Evolutionary conservation across 2,113 vertebrate genomes (phyloP).

Genomic region (Cyanistes caeruleus): DNA sequence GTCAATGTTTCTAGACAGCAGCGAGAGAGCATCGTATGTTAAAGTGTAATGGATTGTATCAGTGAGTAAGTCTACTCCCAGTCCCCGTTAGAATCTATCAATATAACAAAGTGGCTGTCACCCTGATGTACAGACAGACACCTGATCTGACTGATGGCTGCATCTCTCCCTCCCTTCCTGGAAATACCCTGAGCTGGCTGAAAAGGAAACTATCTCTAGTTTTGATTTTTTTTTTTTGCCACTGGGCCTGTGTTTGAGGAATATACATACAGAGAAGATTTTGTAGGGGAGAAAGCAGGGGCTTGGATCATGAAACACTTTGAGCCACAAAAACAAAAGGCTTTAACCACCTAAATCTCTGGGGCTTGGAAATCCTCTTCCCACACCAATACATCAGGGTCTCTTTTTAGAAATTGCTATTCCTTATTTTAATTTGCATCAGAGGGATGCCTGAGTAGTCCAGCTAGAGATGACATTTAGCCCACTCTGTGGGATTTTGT

Average conservation of each 20-base stretch:
- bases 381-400: not conserved
- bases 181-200: not conserved
- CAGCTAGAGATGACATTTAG: not conserved
- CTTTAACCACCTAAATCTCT: not conserved
- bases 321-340: not conserved
- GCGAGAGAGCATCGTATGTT: not conserved
- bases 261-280: not conserved
- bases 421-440: not conserved
- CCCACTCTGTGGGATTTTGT: not conserved
- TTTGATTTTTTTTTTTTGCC: not conserved
- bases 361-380: not conserved
- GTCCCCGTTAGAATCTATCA: slow-evolving; percentile 17
- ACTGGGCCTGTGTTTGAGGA: not conserved
- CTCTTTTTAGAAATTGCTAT: not conserved
- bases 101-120: slow-evolving; percentile 11
- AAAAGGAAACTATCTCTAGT: not conserved
- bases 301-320: not conserved
- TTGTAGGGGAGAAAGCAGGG: not conserved
- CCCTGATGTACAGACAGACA: not conserved
- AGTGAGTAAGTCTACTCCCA: slow-evolving; percentile 23
- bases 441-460: not conserved
- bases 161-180: not conserved
- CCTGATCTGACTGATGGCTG: not conserved
- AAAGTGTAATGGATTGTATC: slow-evolving; percentile 52
- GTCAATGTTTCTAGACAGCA: slow-evolving; percentile 30